Evolutionary conservation across 2,888 invertebrate species (phyloP), one percentile per base, ranked within the genome.

Genomic region (Allygus modestus): DNA sequence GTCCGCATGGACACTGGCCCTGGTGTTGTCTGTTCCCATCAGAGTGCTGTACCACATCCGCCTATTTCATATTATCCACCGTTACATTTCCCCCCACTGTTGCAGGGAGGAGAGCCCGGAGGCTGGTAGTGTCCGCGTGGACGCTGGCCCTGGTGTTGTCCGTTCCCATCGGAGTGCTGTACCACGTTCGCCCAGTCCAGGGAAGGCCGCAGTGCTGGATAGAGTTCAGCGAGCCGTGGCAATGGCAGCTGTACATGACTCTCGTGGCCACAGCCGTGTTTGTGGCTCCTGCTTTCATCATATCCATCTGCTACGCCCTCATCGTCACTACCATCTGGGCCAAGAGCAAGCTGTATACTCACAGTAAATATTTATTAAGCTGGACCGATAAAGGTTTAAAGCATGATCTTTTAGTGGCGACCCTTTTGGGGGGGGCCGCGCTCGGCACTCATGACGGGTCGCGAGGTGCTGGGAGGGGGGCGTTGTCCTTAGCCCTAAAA

Each of bases 31-130:
- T 12, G 87, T 89, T 2, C 92, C 92, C 5, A 90, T 90, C 33
- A 88, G 90, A 86, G 85, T 91, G 20, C 89, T 90, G 86, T 88
- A 96, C 89, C 95, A 96, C 90, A 95, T 96, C 88, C 95, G 94
- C 89, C 92, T 93, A 85, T 93, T 97, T 86, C 94, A 96, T n/a
- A n/a, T n/a, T n/a, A n/a, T n/a, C n/a, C n/a, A 9, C 92, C 93
- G 85, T 93, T 97, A 86, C 94, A 96, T 93, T 89, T 89, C 0
- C 87, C 88, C 61, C 88, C 89, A 0, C 92, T 37, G 46, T 92
- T 92, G 33, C 91, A 97, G 97, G 97, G 97, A 94, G 95, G 89
- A 93, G 97, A 87, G 97, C 97, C 0, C 93, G 95, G 87, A 93
- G 94, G 75, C 92, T 98, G 82, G 95, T 98, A 11, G 93, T 94